Evolutionary conservation across 2,797 vertebrate genomes (phyloP).

Genomic region (Pygocentrus nattereri): DNA sequence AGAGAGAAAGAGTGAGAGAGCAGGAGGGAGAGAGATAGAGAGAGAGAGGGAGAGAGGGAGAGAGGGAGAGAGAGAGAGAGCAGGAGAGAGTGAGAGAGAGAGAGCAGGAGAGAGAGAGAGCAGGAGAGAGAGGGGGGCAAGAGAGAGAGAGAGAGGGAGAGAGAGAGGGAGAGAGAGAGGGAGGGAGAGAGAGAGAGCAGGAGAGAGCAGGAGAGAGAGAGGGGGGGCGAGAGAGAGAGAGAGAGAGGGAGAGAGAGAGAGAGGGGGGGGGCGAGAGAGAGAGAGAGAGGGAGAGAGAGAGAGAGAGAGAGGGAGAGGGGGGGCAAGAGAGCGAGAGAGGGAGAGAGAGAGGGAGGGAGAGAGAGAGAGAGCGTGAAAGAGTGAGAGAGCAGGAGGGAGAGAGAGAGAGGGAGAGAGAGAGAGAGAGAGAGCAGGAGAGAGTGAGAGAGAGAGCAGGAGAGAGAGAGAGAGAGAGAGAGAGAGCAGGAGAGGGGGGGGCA

Average conservation of each 20-base stretch:
- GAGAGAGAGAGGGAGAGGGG: conserved; percentile 6
- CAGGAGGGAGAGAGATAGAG: conserved; percentile 26
- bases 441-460: conserved; percentile 6
- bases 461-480: conserved; percentile 21
- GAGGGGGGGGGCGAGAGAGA: too few relatives aligned
- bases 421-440: conserved; percentile 27
- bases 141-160: conserved; percentile 28
- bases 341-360: conserved; percentile 24
- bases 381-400: too few relatives aligned
- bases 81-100: conserved; percentile 14
- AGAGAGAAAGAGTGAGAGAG: conserved; percentile 23
- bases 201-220: too few relatives aligned
- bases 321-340: conserved; percentile 11
- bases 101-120: not conserved
- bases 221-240: conserved; percentile 21
- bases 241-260: conserved; percentile 9
- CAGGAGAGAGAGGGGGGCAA: too few relatives aligned
- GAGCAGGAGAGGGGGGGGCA: too few relatives aligned
- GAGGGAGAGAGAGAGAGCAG: too few relatives aligned
- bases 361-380: conserved; percentile 11
- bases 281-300: conserved; percentile 26
- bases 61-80: conserved; percentile 29
- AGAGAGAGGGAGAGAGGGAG: conserved; percentile 33
- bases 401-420: conserved; percentile 17
- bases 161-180: conserved; percentile 6